These are phyloP conservation scores for Falco berigora DNA, from an alignment of 2,797 vertebrate genomes.

Conservation along the genomic window DNA sequence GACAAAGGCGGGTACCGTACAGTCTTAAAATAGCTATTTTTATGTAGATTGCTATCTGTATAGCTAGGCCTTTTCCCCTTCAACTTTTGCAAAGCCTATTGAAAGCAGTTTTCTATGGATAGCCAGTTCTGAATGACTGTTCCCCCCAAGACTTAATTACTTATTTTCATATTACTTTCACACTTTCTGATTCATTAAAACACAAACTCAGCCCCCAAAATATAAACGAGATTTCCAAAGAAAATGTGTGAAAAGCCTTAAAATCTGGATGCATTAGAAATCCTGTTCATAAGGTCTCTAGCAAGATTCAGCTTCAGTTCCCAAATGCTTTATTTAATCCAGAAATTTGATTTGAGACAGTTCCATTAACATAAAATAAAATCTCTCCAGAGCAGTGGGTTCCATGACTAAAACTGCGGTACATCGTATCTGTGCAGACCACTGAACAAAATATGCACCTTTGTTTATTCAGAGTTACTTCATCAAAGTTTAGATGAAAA, in stretches of 20 bases:
- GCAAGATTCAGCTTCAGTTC: neutral
- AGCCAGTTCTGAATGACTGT: neutral
- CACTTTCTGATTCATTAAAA: neutral
- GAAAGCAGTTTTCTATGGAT: neutral
- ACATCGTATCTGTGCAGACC: accelerated
- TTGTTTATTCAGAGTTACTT: neutral
- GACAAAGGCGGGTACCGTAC: neutral
- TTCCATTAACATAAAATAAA: neutral
- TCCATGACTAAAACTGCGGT: neutral
- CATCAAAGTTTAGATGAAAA: neutral
- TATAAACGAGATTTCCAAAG: neutral
- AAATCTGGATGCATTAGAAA: neutral
- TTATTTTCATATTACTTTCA: neutral
- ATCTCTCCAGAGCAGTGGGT: neutral
- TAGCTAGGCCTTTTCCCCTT: neutral
- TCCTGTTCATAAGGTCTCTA: neutral
- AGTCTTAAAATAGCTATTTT: neutral
- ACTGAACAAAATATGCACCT: neutral
- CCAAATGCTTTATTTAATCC: neutral
- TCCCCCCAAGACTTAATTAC: neutral
- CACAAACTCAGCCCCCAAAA: neutral
- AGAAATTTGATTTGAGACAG: neutral
- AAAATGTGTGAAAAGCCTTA: neutral
- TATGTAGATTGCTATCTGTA: neutral
- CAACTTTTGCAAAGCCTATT: neutral